These are phyloP conservation scores for Ivindomyrus marchei DNA, from an alignment of 2,113 vertebrate genomes.

Conservation along the genomic window DNA sequence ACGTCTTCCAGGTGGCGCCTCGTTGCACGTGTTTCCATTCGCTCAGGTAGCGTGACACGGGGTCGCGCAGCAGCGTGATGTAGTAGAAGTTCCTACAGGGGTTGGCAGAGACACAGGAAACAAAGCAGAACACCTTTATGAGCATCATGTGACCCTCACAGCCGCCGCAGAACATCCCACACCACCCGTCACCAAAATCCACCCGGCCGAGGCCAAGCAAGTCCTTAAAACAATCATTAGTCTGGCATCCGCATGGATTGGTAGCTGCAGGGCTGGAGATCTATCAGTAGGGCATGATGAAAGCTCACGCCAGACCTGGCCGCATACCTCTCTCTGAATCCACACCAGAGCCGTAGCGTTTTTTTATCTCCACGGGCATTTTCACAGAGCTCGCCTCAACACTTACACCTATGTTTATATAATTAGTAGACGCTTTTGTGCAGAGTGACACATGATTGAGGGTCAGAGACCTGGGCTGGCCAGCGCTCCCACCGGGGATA, in stretches of 20 bases:
- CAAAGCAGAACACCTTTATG: not conserved
- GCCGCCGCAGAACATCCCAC: not conserved
- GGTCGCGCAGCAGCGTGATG: constrained; percentile 97
- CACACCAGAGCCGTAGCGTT: not conserved
- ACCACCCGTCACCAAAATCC: not conserved
- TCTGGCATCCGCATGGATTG: not conserved
- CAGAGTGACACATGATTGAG: not conserved
- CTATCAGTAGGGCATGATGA: not conserved
- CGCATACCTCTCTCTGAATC: not conserved
- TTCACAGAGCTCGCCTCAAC: not conserved
- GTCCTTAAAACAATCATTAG: not conserved
- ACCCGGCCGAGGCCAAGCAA: not conserved
- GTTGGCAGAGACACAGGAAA: constrained; percentile 50
- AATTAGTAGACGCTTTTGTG: not conserved
- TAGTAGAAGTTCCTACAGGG: constrained; percentile 97
- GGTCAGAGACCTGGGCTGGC: not conserved
- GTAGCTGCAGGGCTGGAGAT: not conserved
- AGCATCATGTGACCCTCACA: not conserved
- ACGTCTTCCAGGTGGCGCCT: constrained; percentile 95
- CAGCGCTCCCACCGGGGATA: not conserved
- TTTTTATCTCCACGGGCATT: not conserved
- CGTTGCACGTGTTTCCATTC: constrained; percentile 98
- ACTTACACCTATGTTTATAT: not conserved
- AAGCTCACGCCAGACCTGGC: not conserved
- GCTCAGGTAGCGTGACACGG: constrained; percentile 92